These are phyloP conservation scores for Bubo blakistoni DNA, from an alignment of 2,113 vertebrate species.

Conservation along the genomic window DNA sequence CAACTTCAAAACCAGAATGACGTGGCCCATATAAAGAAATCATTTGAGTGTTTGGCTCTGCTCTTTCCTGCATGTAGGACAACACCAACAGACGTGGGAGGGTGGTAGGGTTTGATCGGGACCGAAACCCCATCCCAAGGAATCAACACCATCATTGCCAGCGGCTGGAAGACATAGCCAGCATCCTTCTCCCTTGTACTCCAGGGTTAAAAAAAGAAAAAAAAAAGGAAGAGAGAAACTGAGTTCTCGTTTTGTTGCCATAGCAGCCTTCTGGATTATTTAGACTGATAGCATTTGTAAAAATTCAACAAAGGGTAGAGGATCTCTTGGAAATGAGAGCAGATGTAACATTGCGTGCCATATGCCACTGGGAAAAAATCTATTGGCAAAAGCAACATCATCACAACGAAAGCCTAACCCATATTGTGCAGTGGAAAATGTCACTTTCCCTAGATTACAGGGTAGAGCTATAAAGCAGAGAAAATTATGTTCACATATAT, in stretches of 20 bases:
- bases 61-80: not conserved
- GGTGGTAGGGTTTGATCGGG: fast-evolving
- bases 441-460: conserved; percentile 56
- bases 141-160: not conserved
- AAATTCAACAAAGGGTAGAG: conserved; percentile 50
- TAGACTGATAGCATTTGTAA: conserved; percentile 59
- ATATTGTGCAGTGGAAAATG: conserved; percentile 55
- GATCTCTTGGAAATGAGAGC: conserved; percentile 51
- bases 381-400: conserved; percentile 36
- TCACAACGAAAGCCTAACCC: conserved; percentile 16
- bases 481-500: not conserved
- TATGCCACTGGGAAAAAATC: conserved; percentile 39
- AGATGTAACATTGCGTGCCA: conserved; percentile 49
- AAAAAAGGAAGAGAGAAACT: not conserved
- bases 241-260: conserved; percentile 45
- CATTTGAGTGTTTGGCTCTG: not conserved
- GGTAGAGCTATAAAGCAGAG: conserved; percentile 15
- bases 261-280: conserved; percentile 63
- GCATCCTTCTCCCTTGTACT: not conserved
- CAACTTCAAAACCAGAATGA: not conserved
- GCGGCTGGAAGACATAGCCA: not conserved
- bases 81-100: not conserved
- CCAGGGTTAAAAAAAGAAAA: not conserved
- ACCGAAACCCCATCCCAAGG: not conserved
- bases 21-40: fast-evolving